Evolutionary conservation across 2,113 vertebrate species (phyloP), one percentile per base, ranked within the genome.

Genomic region (Dissostichus mawsoni): DNA sequence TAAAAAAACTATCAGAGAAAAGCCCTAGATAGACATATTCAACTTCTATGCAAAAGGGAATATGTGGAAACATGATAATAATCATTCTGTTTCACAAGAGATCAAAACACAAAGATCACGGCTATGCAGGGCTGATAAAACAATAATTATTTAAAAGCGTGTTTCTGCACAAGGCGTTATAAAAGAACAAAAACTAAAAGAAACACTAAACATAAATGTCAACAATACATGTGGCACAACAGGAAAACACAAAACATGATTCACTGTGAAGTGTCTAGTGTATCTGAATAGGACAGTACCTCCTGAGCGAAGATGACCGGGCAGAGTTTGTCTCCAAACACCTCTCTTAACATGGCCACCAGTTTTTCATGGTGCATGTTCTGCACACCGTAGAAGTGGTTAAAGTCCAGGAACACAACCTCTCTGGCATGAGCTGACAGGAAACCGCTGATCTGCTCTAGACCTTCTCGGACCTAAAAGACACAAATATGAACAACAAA

Each of bases 301-400:
- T 99, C 98, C 65, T 99, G 97, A 67, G 98, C 98, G 84, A 99
- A 99, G 87, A 97, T 96, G 5, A 97, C 97, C 1, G 98, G 98
- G 84, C 98, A 98, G 93, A 98, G 98, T 90, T 97, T 97, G 80
- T 97, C 98, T 84, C 97, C 97, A 0, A 98, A 99, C 1, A 96
- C 95, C n/a, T 97, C 97, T 88, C 95, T 97, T 41, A 99, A 93
- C 98, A 99, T 99, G 86, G 97, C 94, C 79, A 99, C 97, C 89
- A 99, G 95, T 84, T 98, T 99, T 93, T 99, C 98, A 59, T 99
- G 98, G 90, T 99, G 98, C 58, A 95, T 95, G 89, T 99, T 99
- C 94, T 99, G 98, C 92, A 99, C 97, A 0, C 98, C 98, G 0
- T 99, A 99, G 92, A 99, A 99, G 91, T 99, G 98, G 90, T 99